Base-by-base conservation (phyloP, 1,140 invertebrate genomes). In the Chelonus insularis region DNA sequence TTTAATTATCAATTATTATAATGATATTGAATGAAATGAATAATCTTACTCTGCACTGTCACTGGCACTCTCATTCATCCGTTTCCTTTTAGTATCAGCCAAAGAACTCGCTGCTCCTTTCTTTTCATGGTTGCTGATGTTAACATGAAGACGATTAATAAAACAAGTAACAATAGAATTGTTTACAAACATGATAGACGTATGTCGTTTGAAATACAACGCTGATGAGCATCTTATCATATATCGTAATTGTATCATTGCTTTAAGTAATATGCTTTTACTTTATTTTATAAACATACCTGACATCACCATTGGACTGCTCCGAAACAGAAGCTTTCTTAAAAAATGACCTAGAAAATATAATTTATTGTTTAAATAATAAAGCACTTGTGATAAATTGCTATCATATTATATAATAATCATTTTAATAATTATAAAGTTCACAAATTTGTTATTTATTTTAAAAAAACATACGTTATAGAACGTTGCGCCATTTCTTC, bases 401-500 rank as follows among this genome's bases (percentile, higher is more conserved):
- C 48, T n/a, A 64, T 9, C n/a, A 50, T 21, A 18, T 21, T n/a
- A n/a, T 45, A 20, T 18, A 25, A 25, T 50, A n/a, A 23, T 11
- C 29, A 11, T 2, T 11, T 21, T 56, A 11, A 1, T 36, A 7
- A 25, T 45, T n/a, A 20, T 5, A n/a, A n/a, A n/a, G n/a, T n/a
- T n/a, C n/a, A n/a, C n/a, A n/a, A 21, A 43, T 51, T 32, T 6
- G 18, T 4, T 59, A 4, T 14, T 56, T 47, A 54, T n/a, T 8
- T 20, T 50, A 43, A 8, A 51, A 21, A 20, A 14, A 71, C 68
- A 68, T 57, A 74, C 73, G 69, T 73, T 70, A 75, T 74, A 37
- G 66, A 70, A 34, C 71, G 70, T 25, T 75, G 73, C 23, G 71
- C 59, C 73, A 75, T 75, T 68, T 64, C 67, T 34, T n/a, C 0